Evolutionary conservation across 2,797 vertebrate genomes (phyloP), one percentile per base, ranked within the genome.

Genomic region (Diceros bicornis): DNA sequence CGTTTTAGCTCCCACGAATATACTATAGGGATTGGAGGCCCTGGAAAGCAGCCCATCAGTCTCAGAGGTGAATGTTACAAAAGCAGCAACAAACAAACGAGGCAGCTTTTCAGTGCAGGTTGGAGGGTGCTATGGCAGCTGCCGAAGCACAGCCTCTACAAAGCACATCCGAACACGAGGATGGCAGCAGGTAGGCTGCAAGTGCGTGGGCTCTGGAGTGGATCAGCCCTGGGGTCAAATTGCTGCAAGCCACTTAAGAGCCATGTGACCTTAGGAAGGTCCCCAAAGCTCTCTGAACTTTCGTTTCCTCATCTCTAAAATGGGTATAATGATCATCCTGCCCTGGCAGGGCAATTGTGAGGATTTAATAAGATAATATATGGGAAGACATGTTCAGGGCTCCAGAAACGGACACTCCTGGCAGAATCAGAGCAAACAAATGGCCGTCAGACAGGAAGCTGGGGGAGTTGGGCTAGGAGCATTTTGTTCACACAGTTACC

Each of bases 261-360:
- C 66, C 47, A 7, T 34, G 32, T 52, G 52, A 86, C 62, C 13
- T 59, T 72, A 82, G 25, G 29, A 77, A 86, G 64, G 71, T 50
- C 21, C 41, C 72, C 8, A 41, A 55, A 69, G 37, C 66, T 89
- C 23, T 93, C 27, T 50, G 82, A 66, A 89, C 41, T 59, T 93
- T 47, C 23, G 21, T 93, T 88, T 91, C 34, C 47, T 91, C 66
- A 52, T 91, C 55, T 93, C 66, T 69, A 62, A 86, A 83, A 86
- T 44, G 13, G 44, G 37, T 74, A 23, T 52, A n/a, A 41, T 66
- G 29, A 55, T 9, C 47, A 23, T 66, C 52, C 47, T 66, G 62
- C 21, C 21, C 41, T 89, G 85, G 20, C 37, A 87, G 41, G 34
- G n/a, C 4, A 52, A 17, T 32, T 37, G 14, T 86, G 75, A 91